phyloP scores from a whole-genome alignment of 2,888 invertebrate genomes.

The Melanostoma mellinum region DNA sequence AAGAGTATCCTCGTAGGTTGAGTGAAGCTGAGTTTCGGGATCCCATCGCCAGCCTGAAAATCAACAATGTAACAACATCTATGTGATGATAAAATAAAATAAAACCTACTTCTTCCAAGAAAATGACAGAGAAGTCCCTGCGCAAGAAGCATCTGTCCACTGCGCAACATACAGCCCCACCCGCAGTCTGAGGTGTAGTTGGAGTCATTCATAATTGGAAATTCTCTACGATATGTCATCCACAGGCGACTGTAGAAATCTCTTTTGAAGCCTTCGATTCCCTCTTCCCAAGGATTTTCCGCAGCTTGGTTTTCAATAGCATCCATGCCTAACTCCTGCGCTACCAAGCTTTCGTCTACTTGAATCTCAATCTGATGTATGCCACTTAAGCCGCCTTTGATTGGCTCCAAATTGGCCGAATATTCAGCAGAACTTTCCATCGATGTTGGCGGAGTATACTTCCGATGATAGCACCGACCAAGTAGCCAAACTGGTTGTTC shows the following conservation, averaged over 20 bases:
- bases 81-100: background rate
- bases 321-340: constrained; percentile 83
- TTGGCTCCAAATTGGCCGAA: constrained; percentile 67
- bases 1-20: constrained; percentile 87
- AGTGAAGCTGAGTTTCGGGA: constrained; percentile 85
- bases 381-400: constrained; percentile 22
- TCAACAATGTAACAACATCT: background rate
- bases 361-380: constrained; percentile 72
- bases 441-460: constrained; percentile 84
- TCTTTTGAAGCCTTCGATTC: constrained; percentile 91
- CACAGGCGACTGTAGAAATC: constrained; percentile 93
- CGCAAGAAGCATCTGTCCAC: constrained; percentile 96
- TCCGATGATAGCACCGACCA: constrained; percentile 91
- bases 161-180: constrained; percentile 94
- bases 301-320: constrained; percentile 80
- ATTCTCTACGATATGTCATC: constrained; percentile 94
- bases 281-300: constrained; percentile 83
- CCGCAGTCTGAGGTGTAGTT: constrained; percentile 94
- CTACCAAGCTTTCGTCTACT: constrained; percentile 79
- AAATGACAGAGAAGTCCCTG: constrained; percentile 93
- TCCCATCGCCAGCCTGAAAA: constrained; percentile 89
- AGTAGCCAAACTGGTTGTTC: constrained; percentile 94
- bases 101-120: constrained; percentile 87
- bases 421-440: constrained; percentile 82
- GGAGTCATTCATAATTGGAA: constrained; percentile 91